Evolutionary conservation across 2,888 invertebrate species (phyloP), one percentile per base, ranked within the genome.

Genomic region (Tenthredo notha): DNA sequence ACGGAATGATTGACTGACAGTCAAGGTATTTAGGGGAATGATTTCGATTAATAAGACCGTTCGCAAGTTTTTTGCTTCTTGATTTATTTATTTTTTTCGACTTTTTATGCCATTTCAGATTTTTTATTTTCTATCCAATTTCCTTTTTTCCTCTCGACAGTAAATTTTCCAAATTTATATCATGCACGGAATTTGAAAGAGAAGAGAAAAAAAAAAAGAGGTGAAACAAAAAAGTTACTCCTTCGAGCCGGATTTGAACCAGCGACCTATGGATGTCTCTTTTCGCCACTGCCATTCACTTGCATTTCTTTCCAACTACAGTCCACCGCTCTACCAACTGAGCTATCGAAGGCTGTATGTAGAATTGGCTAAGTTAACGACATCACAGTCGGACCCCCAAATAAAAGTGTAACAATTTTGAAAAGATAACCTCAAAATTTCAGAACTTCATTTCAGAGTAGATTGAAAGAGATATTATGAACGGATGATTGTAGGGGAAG

Each of bases 251-350:
- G 92, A 92, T 92, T 92, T 90, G 92, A 92, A 92, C 92, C 91
- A 92, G 92, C 92, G 92, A 92, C 92, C 92, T 92, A 92, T 92
- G 91, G 91, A 92, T 92, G 67, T 88, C 91, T 87, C 40, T 85
- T 29, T n/a, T 70, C 18, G 29, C 2, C 15, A 70, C 2, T 37
- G 70, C 70, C 50, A 50, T 4, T 70, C 67, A 37, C 21, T 70
- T 33, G 18, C 33, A 37, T 37, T 70, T 0, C 1, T 74, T 74
- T 43, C 91, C 93, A 89, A 93, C 93, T 93, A 93, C 93, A 93
- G 93, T 93, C 93, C 93, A 93, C 93, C 93, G 93, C 93, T 93
- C 93, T 93, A 93, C 93, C 93, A 93, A 93, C 93, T 93, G 93
- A 93, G 92, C 93, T 93, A 93, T 93, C 93, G 93, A 93, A 93